These are phyloP conservation scores for Limnothrissa miodon DNA, from an alignment of 2,113 vertebrate genomes.

Conservation along the genomic window DNA sequence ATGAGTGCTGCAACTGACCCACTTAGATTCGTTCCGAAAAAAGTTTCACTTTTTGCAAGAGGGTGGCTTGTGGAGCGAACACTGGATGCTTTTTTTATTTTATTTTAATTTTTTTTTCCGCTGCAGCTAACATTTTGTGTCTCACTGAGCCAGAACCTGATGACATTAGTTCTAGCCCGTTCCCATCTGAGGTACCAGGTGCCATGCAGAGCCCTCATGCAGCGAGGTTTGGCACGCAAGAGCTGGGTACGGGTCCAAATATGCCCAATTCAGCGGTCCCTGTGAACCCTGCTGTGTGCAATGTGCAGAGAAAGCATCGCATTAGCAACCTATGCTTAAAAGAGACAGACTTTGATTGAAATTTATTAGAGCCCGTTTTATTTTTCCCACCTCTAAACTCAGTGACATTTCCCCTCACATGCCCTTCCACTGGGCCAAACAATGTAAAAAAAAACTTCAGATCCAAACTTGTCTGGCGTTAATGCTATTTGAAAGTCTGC, in stretches of 20 bases:
- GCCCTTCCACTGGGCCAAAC: too few relatives aligned
- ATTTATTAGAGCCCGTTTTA: background rate
- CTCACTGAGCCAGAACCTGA: background rate
- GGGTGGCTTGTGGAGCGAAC: background rate
- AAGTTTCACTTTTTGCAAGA: background rate
- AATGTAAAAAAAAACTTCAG: too few relatives aligned
- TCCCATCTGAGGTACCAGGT: background rate
- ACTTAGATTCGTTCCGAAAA: conserved; percentile 1
- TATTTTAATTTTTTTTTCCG: too few relatives aligned
- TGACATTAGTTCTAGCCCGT: background rate
- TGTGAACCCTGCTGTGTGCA: background rate
- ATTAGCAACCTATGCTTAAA: background rate
- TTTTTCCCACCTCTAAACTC: background rate
- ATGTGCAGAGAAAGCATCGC: background rate
- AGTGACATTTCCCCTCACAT: background rate
- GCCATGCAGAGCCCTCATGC: background rate
- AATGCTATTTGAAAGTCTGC: too few relatives aligned
- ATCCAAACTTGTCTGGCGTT: too few relatives aligned
- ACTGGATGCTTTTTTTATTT: background rate
- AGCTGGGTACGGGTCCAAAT: background rate
- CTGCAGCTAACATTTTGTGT: background rate
- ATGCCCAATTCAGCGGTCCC: background rate
- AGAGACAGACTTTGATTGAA: background rate
- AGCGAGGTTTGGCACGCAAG: background rate
- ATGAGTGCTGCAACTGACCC: conserved; percentile 59